A percentile compares a stretch with the other conserved stretches of the same genome.
Conservation (phyloP, 2,113 vertebrate genomes). For the Lagopus muta region DNA sequence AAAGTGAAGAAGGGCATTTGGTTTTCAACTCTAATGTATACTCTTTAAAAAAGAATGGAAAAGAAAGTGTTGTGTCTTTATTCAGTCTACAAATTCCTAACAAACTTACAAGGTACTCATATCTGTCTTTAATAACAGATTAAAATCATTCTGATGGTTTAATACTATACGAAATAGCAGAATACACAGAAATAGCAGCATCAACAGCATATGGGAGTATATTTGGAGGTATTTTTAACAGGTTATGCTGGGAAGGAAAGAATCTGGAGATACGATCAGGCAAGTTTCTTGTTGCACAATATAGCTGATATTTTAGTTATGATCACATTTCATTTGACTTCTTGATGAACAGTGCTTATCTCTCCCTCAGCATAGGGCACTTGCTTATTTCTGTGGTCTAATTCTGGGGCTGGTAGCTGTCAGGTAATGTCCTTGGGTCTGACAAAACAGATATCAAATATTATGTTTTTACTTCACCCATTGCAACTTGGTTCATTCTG, state of each 20-base stretch:
- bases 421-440: background rate
- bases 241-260: background rate
- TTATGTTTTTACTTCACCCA: background rate
- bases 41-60: background rate
- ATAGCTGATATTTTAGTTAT: background rate
- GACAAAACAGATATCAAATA: background rate
- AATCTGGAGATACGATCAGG: background rate
- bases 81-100: background rate
- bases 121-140: background rate
- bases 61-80: background rate
- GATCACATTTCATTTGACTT: background rate
- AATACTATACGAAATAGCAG: background rate
- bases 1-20: background rate
- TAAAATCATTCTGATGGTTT: background rate
- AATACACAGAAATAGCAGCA: background rate
- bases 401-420: background rate
- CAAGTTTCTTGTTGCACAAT: background rate
- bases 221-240: background rate
- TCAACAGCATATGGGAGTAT: background rate
- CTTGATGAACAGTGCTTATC: background rate
- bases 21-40: background rate
- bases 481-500: background rate
- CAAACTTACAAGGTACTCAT: background rate
- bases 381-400: background rate
- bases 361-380: background rate